Conservation (phyloP, 1,140 invertebrate species). For the Leucophenga varia region DNA sequence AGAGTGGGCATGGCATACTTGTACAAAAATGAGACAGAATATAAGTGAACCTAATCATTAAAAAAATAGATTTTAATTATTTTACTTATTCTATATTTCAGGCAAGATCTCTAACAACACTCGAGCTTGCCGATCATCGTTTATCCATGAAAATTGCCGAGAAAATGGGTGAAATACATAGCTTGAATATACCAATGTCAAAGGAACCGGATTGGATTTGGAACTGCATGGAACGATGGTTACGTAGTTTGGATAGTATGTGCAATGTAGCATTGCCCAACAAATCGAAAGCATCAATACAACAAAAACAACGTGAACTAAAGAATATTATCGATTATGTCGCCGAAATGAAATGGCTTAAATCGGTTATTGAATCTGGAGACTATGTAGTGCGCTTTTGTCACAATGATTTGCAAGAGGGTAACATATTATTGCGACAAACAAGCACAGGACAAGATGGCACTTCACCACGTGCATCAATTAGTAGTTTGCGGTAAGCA, state of each 20-base stretch:
- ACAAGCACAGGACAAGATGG: slow-evolving; percentile 7
- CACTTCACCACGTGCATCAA: slow-evolving; percentile 26
- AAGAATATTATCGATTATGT: slow-evolving; percentile 61
- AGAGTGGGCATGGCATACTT: too few species aligned
- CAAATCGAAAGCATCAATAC: slow-evolving; percentile 13
- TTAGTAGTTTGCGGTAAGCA: slow-evolving; percentile 31
- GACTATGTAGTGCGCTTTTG: slow-evolving; percentile 92
- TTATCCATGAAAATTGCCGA: slow-evolving; percentile 82
- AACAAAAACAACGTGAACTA: slow-evolving; percentile 35
- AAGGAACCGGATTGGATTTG: slow-evolving; percentile 94
- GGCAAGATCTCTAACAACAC: slow-evolving; percentile 78
- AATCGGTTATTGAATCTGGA: slow-evolving; percentile 60
- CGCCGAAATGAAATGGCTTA: slow-evolving; percentile 67
- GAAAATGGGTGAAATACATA: slow-evolving; percentile 90
- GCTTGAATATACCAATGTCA: slow-evolving; percentile 88
- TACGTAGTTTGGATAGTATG: slow-evolving; percentile 59
- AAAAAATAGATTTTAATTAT: too few species aligned
- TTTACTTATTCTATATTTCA: too few species aligned
- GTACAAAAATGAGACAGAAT: too few species aligned
- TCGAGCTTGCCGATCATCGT: slow-evolving; percentile 74
- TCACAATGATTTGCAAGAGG: slow-evolving; percentile 97
- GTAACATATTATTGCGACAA: slow-evolving; percentile 60
- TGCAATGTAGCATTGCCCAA: slow-evolving; percentile 29
- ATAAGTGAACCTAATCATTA: too few species aligned
- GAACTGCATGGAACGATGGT: slow-evolving; percentile 81